These are phyloP conservation scores for Chaenogobius annularis DNA, from an alignment of 2,113 vertebrate genomes.

Conservation along the genomic window DNA sequence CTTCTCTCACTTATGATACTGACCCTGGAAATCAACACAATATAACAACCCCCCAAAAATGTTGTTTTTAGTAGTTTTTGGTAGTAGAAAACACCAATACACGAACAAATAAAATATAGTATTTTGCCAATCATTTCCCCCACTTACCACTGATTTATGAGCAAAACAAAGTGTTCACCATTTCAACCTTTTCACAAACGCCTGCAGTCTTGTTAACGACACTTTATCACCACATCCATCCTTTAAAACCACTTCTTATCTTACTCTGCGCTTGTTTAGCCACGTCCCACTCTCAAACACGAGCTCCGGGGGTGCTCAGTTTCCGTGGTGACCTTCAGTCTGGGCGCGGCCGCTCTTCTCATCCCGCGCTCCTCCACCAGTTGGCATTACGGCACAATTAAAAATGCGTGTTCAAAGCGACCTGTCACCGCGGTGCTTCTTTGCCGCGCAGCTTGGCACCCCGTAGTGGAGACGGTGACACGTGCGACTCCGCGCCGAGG, in stretches of 20 bases:
- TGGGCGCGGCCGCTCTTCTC: constrained; percentile 58
- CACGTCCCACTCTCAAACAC: not conserved
- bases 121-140: no score
- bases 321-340: constrained; percentile 59
- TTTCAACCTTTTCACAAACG: not conserved
- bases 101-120: no score
- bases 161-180: not conserved
- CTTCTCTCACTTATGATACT: no score
- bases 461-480: constrained; percentile 64
- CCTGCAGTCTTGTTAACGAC: not conserved
- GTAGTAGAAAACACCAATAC: no score
- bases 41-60: no score
- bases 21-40: no score
- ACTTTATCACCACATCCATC: not conserved
- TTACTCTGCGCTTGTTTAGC: constrained; percentile 15
- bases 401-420: constrained; percentile 61
- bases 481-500: constrained; percentile 60
- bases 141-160: not conserved
- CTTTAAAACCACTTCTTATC: not conserved
- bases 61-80: no score
- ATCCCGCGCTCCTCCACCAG: constrained; percentile 52
- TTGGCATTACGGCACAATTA: constrained; percentile 67
- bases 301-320: constrained; percentile 18
- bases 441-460: constrained; percentile 53
- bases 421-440: constrained; percentile 57